Base-by-base conservation (phyloP, 92 coral and sea anemone genomes). In the Chrysogorgia sp. region DNA sequence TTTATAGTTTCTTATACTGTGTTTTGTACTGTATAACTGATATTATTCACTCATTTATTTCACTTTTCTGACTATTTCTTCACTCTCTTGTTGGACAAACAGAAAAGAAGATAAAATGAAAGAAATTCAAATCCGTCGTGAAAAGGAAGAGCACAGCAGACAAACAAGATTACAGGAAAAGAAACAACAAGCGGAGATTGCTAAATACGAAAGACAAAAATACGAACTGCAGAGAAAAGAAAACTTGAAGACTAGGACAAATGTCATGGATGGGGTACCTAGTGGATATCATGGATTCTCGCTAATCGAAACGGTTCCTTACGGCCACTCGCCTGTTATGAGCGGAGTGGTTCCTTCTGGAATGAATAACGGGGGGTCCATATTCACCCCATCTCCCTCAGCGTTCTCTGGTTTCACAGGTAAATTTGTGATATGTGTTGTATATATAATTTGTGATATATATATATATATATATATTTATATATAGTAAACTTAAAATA, bases 31-130 rank as follows among this genome's bases (percentile, higher is more conserved):
- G 62, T 31, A 17, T 13, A 33, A 3, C 20, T 31, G 14, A 31
- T 13, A 1, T 13, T 58, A 22, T 2, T 24, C 63, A 23, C 10
- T 30, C 35, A 13, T 6, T 30, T 29, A 19, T 29, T 29, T 29
- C n/a, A 9, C 14, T 24, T 62, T 63, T 63, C 53, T 20, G 25
- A 26, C 45, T 0, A 0, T 23, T 40, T 53, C 14, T 53, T 17
- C 58, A 40, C 55, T 57, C 22, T 4, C 57, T 41, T 62, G 53
- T 47, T 47, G 7, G 14, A 6, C n/a, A 6, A 21, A 45, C 82
- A 88, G 90, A 81, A 85, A 87, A 40, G 96, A 90, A 25, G 96
- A 88, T 29, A 90, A 85, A 71, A 96, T 90, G 79, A 92, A 89
- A 55, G 92, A 88, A 20, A 89, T 83, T 49, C 78, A 84, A 2